Evolutionary conservation across 2,113 vertebrate species (phyloP).

Genomic region (Burhinus oedicnemus): DNA sequence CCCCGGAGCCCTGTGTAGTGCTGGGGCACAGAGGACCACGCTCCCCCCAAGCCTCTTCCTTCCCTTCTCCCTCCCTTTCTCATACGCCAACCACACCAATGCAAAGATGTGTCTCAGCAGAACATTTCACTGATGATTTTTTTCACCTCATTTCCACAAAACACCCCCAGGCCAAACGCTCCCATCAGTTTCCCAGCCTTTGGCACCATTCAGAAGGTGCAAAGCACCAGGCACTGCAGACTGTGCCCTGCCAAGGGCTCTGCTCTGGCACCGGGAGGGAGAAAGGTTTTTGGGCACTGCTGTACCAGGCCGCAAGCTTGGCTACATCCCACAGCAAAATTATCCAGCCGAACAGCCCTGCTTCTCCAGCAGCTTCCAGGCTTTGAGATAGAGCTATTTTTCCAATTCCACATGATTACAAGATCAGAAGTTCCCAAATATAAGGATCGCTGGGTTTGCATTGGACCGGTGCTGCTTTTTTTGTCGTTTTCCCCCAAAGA

Average conservation of each 20-base stretch:
- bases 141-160: neutral
- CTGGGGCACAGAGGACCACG: neutral
- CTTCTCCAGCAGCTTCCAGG: neutral
- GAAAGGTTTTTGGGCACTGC: neutral
- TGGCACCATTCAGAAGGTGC: neutral
- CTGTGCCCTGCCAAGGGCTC: neutral
- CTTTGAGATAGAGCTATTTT: neutral
- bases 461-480: neutral
- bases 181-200: neutral
- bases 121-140: neutral
- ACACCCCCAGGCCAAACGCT: neutral
- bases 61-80: neutral
- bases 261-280: neutral
- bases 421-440: neutral
- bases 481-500: neutral
- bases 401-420: neutral
- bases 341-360: neutral
- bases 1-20: rapidly evolving
- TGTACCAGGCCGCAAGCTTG: neutral
- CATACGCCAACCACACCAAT: neutral
- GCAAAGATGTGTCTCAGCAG: neutral
- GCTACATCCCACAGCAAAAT: neutral
- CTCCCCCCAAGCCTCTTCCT: neutral
- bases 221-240: neutral
- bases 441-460: neutral